These are phyloP conservation scores for Gadopsis marmoratus DNA, from an alignment of 2,797 vertebrate genomes.

Conservation along the genomic window DNA sequence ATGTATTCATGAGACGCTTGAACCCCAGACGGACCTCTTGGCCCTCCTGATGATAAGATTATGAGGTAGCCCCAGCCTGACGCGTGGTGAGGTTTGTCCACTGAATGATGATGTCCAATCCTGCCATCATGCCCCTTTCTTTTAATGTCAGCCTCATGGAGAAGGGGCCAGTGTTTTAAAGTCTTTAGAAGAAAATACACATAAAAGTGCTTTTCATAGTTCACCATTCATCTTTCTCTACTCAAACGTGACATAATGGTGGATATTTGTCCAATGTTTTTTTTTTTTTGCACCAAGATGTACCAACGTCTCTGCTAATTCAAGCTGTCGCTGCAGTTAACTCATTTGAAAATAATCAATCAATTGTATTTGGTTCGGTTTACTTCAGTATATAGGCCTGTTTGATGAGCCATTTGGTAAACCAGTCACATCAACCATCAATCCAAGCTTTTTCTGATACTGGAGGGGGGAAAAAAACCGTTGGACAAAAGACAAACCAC, in stretches of 20 bases:
- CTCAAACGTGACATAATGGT: neutral
- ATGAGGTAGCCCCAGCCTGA: slow-evolving; percentile 67
- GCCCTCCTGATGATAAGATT: slow-evolving; percentile 71
- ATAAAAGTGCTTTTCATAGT: neutral
- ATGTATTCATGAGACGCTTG: slow-evolving; percentile 79
- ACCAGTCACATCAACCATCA: slow-evolving; percentile 21
- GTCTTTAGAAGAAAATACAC: slow-evolving; percentile 5
- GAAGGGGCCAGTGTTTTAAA: slow-evolving; percentile 9
- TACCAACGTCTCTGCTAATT: neutral
- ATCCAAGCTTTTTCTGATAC: slow-evolving; percentile 18
- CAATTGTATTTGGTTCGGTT: neutral
- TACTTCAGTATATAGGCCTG: neutral
- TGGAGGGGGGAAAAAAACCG: neutral
- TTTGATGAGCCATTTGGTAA: slow-evolving; percentile 19
- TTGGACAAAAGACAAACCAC: slow-evolving; percentile 13
- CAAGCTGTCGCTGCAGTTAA: neutral
- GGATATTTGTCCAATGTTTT: neutral
- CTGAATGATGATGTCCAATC: slow-evolving; percentile 63
- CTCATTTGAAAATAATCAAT: slow-evolving; percentile 3
- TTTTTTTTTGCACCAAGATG: neutral
- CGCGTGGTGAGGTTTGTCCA: slow-evolving; percentile 45
- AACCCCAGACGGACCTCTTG: slow-evolving; percentile 66
- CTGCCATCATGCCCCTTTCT: slow-evolving; percentile 45
- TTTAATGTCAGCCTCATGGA: slow-evolving; percentile 32
- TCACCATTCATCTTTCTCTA: neutral